Evolutionary conservation across 2,888 invertebrate genomes (phyloP).

Genomic region (Cataglyphis albicans): DNA sequence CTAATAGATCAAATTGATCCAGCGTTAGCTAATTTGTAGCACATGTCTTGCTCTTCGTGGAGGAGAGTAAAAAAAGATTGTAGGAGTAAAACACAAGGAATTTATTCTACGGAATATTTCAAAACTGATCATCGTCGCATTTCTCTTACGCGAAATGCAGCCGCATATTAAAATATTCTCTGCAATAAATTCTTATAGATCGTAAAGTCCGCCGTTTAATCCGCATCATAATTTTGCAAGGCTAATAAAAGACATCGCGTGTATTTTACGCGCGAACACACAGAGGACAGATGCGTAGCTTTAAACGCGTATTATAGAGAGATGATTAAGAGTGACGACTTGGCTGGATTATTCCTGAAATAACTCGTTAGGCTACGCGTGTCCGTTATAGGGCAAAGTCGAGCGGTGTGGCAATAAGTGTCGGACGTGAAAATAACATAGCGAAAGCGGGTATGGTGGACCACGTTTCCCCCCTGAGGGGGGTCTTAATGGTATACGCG

Average conservation of each 20-base stretch:
- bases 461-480: conserved; percentile 59
- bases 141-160: background rate
- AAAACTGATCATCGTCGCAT: background rate
- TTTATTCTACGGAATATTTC: background rate
- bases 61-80: background rate
- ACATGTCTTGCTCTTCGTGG: background rate
- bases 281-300: background rate
- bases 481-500: conserved; percentile 65
- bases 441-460: conserved; percentile 29
- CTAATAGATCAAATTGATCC: conserved; percentile 35
- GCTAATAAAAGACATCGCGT: conserved; percentile 1
- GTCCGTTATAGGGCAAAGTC: background rate
- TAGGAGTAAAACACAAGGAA: background rate
- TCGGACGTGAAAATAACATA: conserved; percentile 40
- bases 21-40: conserved; percentile 27
- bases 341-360: conserved; percentile 9
- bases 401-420: conserved; percentile 27
- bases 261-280: background rate
- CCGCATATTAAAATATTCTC: background rate
- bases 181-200: conserved; percentile 17
- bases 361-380: conserved; percentile 20
- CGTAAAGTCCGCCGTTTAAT: background rate
- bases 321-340: conserved; percentile 30
- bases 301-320: background rate
- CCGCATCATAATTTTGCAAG: background rate